Evolutionary conservation across 2,797 vertebrate genomes (phyloP), one percentile per base, ranked within the genome.

Genomic region (Picus viridis): DNA sequence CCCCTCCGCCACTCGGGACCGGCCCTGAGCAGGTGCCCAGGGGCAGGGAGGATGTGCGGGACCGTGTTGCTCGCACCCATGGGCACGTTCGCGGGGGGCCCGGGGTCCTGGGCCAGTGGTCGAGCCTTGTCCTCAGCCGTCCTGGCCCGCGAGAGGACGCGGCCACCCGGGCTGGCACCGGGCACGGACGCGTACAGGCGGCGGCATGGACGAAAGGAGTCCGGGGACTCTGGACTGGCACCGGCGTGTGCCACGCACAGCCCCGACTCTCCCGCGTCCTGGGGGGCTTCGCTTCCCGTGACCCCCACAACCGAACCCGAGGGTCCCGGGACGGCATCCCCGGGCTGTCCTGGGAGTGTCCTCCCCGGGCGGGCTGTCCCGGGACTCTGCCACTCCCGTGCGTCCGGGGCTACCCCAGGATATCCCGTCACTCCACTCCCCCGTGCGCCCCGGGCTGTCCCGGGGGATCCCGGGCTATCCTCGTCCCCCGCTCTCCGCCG

Each of bases 311-410:
- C 30, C 81, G 45, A 64, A 56, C 14, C 27, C 49, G 13, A 7
- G 12, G 9, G 16, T 34, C 43, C 30, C 39, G 8, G 56, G 18
- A n/a, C 53, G 8, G 26, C 15, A 15, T 30, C 41, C 98, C 98
- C 58, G 98, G 96, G 43, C 97, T 97, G n/a, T 32, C 73, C 71
- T 43, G 29, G 58, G 45, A 7, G 23, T 53, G 20, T 26, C 6
- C 41, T 43, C 15, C 16, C 41, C 41, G 41, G 41, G 14, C 29
- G 22, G 23, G 5, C 97, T 97, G 43, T 36, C 71, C 73, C 56
- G 27, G 61, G 54, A 8, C 51, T 54, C 64, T 73, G 72, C 49
- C 54, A 73, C 30, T 26, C 17, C 53, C 30, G 9, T 51, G n/a
- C 15, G 0, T 15, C 15, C 27, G 24, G 22, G 43, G 32, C 34